Conservation (phyloP, 2,113 vertebrate species). For the Speoplatyrhinus poulsoni region DNA sequence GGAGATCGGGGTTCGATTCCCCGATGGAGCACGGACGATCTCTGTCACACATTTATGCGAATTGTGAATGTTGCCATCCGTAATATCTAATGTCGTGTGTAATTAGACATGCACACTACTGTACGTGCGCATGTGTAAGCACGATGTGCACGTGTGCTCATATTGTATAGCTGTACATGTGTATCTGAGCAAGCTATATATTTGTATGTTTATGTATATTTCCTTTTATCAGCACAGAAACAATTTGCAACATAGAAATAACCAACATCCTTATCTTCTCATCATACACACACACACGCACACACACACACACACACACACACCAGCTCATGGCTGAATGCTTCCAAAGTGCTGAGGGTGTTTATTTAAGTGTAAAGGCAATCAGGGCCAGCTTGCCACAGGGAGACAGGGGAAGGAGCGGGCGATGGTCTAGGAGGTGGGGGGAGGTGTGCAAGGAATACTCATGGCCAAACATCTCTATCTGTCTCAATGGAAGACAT, state of each 20-base stretch:
- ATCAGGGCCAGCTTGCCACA: constrained; percentile 56
- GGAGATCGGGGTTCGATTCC: too few species aligned
- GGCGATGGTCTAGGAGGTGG: constrained; percentile 32
- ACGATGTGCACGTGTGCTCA: too few species aligned
- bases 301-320: constrained; percentile 14
- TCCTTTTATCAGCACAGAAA: constrained; percentile 40
- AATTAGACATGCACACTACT: too few species aligned
- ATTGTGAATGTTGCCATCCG: too few species aligned
- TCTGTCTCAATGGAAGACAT: constrained; percentile 24
- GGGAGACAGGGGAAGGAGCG: constrained; percentile 42
- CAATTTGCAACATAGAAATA: constrained; percentile 27
- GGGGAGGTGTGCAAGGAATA: constrained; percentile 47
- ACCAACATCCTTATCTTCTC: constrained; percentile 55
- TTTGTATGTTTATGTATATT: constrained; percentile 18
- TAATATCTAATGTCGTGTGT: too few species aligned
- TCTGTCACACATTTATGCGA: too few species aligned
- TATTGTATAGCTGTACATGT: constrained; percentile 4
- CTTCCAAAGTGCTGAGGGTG: constrained; percentile 52
- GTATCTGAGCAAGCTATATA: neutral
- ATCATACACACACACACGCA: constrained; percentile 21
- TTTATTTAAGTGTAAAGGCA: constrained; percentile 75
- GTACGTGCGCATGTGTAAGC: neutral
- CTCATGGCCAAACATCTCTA: constrained; percentile 2
- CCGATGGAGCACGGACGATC: too few species aligned
- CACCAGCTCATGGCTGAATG: constrained; percentile 54